These are phyloP conservation scores for Cremastinae sp. DNA, from an alignment of 2,888 invertebrate genomes.

Conservation along the genomic window DNA sequence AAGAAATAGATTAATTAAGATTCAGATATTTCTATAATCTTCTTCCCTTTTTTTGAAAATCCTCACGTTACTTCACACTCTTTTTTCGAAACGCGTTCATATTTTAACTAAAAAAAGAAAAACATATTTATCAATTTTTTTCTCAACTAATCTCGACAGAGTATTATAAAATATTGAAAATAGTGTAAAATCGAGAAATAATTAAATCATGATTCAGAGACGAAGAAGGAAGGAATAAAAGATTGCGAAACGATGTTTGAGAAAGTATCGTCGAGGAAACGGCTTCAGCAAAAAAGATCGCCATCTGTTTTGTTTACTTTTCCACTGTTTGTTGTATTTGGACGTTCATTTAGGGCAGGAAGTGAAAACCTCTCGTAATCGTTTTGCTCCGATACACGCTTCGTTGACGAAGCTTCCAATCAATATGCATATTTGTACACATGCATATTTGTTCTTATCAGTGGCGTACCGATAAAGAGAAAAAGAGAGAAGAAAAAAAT, in stretches of 20 bases:
- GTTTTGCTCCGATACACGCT: constrained; percentile 50
- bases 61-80: too few species aligned
- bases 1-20: too few species aligned
- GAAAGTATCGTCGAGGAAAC: too few species aligned
- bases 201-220: not conserved
- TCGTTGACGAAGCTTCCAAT: constrained; percentile 52
- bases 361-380: constrained; percentile 46
- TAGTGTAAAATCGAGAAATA: not conserved
- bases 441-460: not conserved
- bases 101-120: too few species aligned
- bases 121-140: too few species aligned
- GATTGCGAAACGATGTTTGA: constrained; percentile 37
- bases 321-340: not conserved
- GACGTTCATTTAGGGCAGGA: constrained; percentile 46
- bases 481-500: constrained; percentile 21
- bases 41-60: too few species aligned
- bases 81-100: too few species aligned
- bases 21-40: too few species aligned
- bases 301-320: constrained; percentile 21
- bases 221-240: constrained; percentile 19
- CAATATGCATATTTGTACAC: constrained; percentile 2
- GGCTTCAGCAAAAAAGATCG: constrained; percentile 36
- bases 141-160: too few species aligned
- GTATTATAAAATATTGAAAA: too few species aligned
- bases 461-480: constrained; percentile 28